These are phyloP conservation scores for Dryococelus australis DNA, from an alignment of 2,888 invertebrate species.

Conservation along the genomic window DNA sequence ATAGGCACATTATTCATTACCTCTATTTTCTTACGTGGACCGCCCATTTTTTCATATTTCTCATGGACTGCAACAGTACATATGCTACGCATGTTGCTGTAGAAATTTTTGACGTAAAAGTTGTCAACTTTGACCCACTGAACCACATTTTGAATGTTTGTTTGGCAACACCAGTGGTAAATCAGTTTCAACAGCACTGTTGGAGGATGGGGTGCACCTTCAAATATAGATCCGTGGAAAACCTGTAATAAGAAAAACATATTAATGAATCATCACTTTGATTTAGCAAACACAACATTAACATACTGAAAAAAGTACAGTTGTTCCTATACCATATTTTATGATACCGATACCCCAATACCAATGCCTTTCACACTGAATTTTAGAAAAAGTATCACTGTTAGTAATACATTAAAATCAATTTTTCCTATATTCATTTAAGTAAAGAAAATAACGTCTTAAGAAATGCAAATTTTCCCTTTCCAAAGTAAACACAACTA, in stretches of 20 bases:
- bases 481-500: too few species aligned
- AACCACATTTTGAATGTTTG: conserved; percentile 85
- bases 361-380: too few species aligned
- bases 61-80: conserved; percentile 84
- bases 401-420: too few species aligned
- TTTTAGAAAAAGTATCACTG: too few species aligned
- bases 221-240: conserved; percentile 86
- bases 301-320: too few species aligned
- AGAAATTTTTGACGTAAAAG: conserved; percentile 70
- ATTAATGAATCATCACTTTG: not conserved
- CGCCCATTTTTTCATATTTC: conserved; percentile 77
- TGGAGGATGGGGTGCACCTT: conserved; percentile 84
- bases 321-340: too few species aligned
- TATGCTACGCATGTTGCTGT: conserved; percentile 75
- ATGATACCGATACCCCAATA: too few species aligned
- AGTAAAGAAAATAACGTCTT: too few species aligned
- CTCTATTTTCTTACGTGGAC: conserved; percentile 73
- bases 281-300: not conserved
- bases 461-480: too few species aligned
- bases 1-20: conserved; percentile 51
- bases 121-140: conserved; percentile 87
- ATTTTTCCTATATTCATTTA: too few species aligned
- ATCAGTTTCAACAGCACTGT: conserved; percentile 82
- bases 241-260: conserved; percentile 55
- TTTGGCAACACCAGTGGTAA: conserved; percentile 93